Percentiles rank a stretch among this genome's conserved stretches.
Conservation (phyloP, 2,888 invertebrate species). For the Temnothorax ravouxi region DNA sequence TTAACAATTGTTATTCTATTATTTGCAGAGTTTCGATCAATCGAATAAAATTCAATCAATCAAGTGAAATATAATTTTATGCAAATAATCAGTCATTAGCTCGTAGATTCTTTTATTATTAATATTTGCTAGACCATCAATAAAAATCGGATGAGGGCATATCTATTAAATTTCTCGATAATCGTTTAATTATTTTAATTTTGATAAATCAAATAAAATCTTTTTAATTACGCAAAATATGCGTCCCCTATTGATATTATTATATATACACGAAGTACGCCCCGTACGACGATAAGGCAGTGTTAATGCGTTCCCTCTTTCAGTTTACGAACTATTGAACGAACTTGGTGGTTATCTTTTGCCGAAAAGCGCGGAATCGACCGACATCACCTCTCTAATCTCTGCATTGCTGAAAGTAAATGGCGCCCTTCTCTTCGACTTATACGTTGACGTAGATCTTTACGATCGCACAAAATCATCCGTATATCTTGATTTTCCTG, state of each 20-base stretch:
- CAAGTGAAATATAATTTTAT: neutral
- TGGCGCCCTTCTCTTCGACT: slow-evolving; percentile 87
- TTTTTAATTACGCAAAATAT: neutral
- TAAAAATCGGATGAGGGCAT: neutral
- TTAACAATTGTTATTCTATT: neutral
- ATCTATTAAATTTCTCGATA: neutral
- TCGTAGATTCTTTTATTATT: neutral
- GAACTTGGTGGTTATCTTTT: slow-evolving; percentile 88
- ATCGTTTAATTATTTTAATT: neutral
- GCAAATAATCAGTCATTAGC: neutral
- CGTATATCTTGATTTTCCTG: slow-evolving; percentile 86
- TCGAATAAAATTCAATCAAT: neutral
- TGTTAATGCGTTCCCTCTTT: slow-evolving; percentile 71
- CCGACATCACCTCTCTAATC: slow-evolving; percentile 86
- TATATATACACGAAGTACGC: neutral
- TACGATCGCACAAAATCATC: slow-evolving; percentile 85
- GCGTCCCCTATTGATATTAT: neutral
- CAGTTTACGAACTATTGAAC: slow-evolving; percentile 87
- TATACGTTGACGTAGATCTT: slow-evolving; percentile 86
- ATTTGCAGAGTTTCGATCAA: neutral
- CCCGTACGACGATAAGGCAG: neutral
- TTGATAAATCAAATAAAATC: neutral
- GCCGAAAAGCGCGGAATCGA: slow-evolving; percentile 85
- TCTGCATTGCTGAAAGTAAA: slow-evolving; percentile 85
- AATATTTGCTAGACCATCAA: neutral